Base-by-base conservation (phyloP, 2,113 vertebrate genomes). In the Leuciscus idus region DNA sequence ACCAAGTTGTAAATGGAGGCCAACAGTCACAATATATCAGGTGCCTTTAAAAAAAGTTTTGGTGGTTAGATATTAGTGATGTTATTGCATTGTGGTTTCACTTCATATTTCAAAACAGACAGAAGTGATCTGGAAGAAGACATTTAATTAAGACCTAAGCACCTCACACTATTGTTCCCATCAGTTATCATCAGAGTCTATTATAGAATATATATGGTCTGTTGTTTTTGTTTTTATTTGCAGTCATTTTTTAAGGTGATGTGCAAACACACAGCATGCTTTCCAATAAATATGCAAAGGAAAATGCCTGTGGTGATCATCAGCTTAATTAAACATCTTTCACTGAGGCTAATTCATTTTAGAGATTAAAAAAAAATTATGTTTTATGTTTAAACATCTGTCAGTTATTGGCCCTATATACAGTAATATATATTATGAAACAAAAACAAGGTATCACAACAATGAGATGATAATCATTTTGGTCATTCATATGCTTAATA, bases 1-100 rank as follows among this genome's bases (percentile, higher is more conserved):
- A 57, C n/a, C 5, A 73, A 28, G 15, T 74, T 84, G 19, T 3
- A 84, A 50, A 81, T 75, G 78, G 81, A 72, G 26, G n/a, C 64
- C 36, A 52, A n/a, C 36, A 48, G 13, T 66, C 59, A 48, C 39
- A 66, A 26, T 62, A 46, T 64, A 81, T 81, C n/a, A 64, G 23
- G 33, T 59, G 33, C 7, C 46, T 43, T 46, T 80, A 19, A 12
- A 4, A 52, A 81, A n/a, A 28, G 13, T 81, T 46, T 81, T 64
- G n/a, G 23, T 81, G 39, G 36, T 64, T 81, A 28, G 36, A 48
- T 64, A 61, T 61, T 39, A 46, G 4, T 19, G 57, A 28, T 19
- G 36, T 64, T 48, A 81, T 81, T 61, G 15, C 23, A 17, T 23
- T n/a, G 4, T 61, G 55, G 55, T 19, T 64, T 64, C n/a, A 64